Evolutionary conservation across 2,888 invertebrate genomes (phyloP), one percentile per base, ranked within the genome.

Genomic region (Sminthurides aquaticus): DNA sequence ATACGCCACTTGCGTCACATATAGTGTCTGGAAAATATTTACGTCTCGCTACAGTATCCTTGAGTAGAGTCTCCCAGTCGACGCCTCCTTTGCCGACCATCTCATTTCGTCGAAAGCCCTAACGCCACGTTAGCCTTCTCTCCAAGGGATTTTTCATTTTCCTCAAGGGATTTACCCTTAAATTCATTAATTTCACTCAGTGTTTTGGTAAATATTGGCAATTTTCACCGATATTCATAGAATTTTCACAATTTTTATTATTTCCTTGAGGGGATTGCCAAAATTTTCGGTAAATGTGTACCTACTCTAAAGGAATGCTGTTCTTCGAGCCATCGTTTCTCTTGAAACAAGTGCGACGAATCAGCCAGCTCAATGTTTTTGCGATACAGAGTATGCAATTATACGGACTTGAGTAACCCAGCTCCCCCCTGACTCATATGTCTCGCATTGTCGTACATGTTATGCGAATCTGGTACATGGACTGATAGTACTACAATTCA

Each of bases 11-110:
- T 52, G 52, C 52, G 52, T 52, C 52, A 52, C 52, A 52, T 52
- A 52, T 15, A 15, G 5, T 20, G 52, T 52, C 52, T 52, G 52
- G 52, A 52, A 52, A 52, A 52, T 52, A 52, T 52, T 52, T 52
- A 52, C 52, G 52, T 52, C 52, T 52, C 52, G 22, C 5, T 52
- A 20, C 52, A 20, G 18, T 52, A 43, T 43, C 43, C 43, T 43
- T 43, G 43, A 43, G 18, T 8, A 43, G 18, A 11, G 8, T 43
- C 52, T 52, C 52, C 52, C 22, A 20, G 52, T 18, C 43, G 43
- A 43, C 43, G 43, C 8, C 43, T 8, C 43, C n/a, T n/a, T n/a
- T n/a, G n/a, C 43, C 43, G 43, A 34, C 15, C 43, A 15, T 15
- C 15, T 34, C 15, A 34, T 11, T 34, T 34, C 43, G 43, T 15